Conservation (phyloP, 2,113 vertebrate species). For the Danio rerio region GRCz12tu NC_133178.1:65615001-65615500, state of each 20-base stretch:
- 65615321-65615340: slow-evolving; percentile 51
- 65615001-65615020: slow-evolving; percentile 49
- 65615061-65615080: slow-evolving; percentile 51
- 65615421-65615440: background rate
- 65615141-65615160: slow-evolving; percentile 75
- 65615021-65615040: slow-evolving; percentile 53
- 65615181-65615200: slow-evolving; percentile 69
- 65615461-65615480: background rate
- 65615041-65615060: slow-evolving; percentile 50
- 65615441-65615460: slow-evolving; percentile 17
- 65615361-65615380: slow-evolving; percentile 48
- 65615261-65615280: slow-evolving; percentile 39
- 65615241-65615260: slow-evolving; percentile 8
- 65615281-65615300: slow-evolving; percentile 46
- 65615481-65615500: background rate
- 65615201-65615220: slow-evolving; percentile 52
- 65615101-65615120: slow-evolving; percentile 54
- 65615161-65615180: slow-evolving; percentile 84
- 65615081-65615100: slow-evolving; percentile 55
- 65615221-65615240: slow-evolving; percentile 35
- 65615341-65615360: slow-evolving; percentile 29
- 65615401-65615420: too few relatives aligned
- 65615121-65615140: slow-evolving; percentile 66
- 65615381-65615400: background rate
- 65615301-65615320: slow-evolving; percentile 55